A percentile compares a stretch with the other conserved stretches of the same genome.
Evolutionary conservation across 2,888 invertebrate species (phyloP).

Genomic region (Phlogophora meticulosa): DNA sequence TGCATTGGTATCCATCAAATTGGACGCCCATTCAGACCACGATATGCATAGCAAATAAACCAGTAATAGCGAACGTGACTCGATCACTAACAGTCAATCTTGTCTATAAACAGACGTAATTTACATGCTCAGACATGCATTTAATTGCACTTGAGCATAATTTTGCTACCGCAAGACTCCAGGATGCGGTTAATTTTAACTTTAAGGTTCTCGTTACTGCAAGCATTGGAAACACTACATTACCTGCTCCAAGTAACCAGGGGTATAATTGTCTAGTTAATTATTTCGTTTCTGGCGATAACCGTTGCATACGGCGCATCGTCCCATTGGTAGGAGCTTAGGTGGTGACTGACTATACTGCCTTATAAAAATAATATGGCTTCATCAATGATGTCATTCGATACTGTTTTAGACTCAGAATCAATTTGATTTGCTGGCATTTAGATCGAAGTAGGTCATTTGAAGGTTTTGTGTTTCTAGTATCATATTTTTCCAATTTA

Average conservation of each 20-base stretch:
- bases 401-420: slow-evolving; percentile 61
- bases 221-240: slow-evolving; percentile 15
- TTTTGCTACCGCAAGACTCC: slow-evolving; percentile 50
- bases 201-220: slow-evolving; percentile 23
- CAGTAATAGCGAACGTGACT: slow-evolving; percentile 27
- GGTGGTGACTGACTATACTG: slow-evolving; percentile 42
- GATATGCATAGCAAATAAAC: slow-evolving; percentile 12
- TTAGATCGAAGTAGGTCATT: slow-evolving; percentile 50
- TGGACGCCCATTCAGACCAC: slow-evolving; percentile 11
- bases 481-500: slow-evolving; percentile 17
- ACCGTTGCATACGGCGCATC: slow-evolving; percentile 16
- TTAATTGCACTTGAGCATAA: slow-evolving; percentile 51
- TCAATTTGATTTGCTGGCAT: slow-evolving; percentile 55
- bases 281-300: slow-evolving; percentile 37
- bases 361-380: slow-evolving; percentile 59
- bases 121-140: slow-evolving; percentile 18
- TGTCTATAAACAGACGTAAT: slow-evolving; percentile 8
- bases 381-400: slow-evolving; percentile 64
- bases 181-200: slow-evolving; percentile 66
- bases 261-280: slow-evolving; percentile 26
- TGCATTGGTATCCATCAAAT: neutral
- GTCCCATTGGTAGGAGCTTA: slow-evolving; percentile 42
- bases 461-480: slow-evolving; percentile 39
- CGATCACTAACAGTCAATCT: slow-evolving; percentile 11
- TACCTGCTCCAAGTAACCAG: slow-evolving; percentile 15